Evolutionary conservation across 2,888 invertebrate species (phyloP).

Genomic region (Octonoba sinensis): DNA sequence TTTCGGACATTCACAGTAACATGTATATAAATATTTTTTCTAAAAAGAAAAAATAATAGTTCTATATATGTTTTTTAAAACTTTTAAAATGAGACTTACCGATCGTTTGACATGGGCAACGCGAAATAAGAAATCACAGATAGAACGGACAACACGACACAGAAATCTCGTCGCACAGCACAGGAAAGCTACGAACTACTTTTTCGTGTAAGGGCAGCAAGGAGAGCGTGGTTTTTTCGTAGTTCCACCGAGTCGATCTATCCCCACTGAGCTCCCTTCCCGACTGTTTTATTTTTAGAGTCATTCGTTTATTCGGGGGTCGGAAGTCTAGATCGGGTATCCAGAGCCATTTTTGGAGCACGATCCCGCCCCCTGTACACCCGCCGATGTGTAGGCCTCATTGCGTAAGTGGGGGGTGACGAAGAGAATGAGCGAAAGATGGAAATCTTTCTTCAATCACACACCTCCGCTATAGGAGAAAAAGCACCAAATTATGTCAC

Average conservation of each 20-base stretch:
- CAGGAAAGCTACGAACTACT: constrained; percentile 44
- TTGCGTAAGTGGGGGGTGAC: constrained; percentile 27
- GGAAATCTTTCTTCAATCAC: constrained; percentile 28
- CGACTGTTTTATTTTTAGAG: constrained; percentile 60
- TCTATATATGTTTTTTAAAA: too few species aligned
- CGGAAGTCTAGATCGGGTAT: constrained; percentile 65
- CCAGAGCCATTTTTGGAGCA: constrained; percentile 67
- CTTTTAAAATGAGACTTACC: constrained; percentile 21
- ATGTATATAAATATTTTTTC: too few species aligned
- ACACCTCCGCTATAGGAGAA: too few species aligned
- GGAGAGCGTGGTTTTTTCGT: constrained; percentile 50
- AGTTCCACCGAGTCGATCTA: constrained; percentile 30
- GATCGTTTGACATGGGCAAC: constrained; percentile 36
- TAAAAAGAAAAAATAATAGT: too few species aligned
- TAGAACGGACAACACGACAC: constrained; percentile 4
- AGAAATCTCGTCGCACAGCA: constrained; percentile 1
- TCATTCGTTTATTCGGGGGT: constrained; percentile 25
- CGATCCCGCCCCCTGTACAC: constrained; percentile 23
- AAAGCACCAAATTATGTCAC: too few species aligned
- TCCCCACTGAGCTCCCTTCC: constrained; percentile 23
- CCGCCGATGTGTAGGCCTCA: background rate
- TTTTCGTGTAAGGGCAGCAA: constrained; percentile 51
- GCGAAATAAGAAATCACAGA: constrained; percentile 8
- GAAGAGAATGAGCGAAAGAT: constrained; percentile 21
- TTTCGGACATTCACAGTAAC: too few species aligned